Evolutionary conservation across 2,113 vertebrate species (phyloP).

Genomic region (Oenanthe oenanthe): DNA sequence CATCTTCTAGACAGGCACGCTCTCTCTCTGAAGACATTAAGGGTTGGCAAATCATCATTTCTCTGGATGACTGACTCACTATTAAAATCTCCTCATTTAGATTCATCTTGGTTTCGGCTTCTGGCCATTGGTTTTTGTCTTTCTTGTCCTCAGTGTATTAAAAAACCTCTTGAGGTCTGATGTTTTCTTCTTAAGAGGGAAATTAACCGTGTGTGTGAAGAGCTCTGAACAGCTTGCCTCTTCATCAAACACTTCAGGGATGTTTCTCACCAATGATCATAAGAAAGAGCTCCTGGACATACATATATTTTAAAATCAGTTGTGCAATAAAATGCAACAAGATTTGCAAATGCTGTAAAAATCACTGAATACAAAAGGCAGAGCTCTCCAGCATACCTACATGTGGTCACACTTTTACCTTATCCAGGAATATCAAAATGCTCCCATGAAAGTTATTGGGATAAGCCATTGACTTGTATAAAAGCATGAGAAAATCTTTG

Average conservation of each 20-base stretch:
- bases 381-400: background rate
- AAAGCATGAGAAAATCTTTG: background rate
- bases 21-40: background rate
- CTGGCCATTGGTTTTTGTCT: slow-evolving; percentile 11
- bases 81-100: slow-evolving; percentile 58
- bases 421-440: background rate
- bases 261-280: background rate
- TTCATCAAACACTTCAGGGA: background rate
- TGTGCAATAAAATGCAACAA: background rate
- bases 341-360: background rate
- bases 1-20: background rate
- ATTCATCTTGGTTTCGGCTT: slow-evolving; percentile 48
- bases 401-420: background rate
- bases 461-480: background rate
- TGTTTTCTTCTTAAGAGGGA: slow-evolving; percentile 11
- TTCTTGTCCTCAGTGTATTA: background rate
- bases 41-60: background rate
- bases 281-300: background rate
- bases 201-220: background rate
- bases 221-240: background rate
- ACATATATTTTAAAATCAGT: background rate
- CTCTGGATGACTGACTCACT: slow-evolving; percentile 55
- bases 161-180: background rate
- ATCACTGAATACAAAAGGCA: background rate
- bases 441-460: background rate